These are phyloP conservation scores for Pseudomyrmex flavicornis DNA, from an alignment of 1,140 invertebrate genomes.

Conservation along the genomic window DNA sequence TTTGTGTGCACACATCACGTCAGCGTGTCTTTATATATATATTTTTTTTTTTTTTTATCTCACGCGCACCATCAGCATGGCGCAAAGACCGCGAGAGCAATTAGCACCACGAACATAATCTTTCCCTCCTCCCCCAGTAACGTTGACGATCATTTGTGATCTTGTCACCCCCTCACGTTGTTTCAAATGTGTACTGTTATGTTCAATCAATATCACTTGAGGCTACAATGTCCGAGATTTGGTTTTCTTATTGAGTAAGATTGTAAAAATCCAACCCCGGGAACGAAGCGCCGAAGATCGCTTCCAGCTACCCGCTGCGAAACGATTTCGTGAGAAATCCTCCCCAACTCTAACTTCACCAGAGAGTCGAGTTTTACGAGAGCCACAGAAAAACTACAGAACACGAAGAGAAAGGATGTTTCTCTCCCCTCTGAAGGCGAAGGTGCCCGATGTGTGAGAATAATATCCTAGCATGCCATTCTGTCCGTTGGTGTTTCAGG, in stretches of 20 bases:
- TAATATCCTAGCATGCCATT: slow-evolving; percentile 81
- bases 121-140: neutral
- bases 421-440: slow-evolving; percentile 3
- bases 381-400: slow-evolving; percentile 52
- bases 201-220: too few relatives aligned
- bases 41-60: neutral
- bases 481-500: slow-evolving; percentile 87
- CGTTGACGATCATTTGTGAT: slow-evolving; percentile 4
- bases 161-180: neutral
- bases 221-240: too few relatives aligned
- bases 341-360: slow-evolving; percentile 3
- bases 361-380: slow-evolving; percentile 9
- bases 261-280: neutral
- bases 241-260: neutral
- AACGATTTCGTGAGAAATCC: slow-evolving; percentile 2
- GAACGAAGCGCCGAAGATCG: slow-evolving; percentile 10
- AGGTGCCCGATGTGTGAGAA: slow-evolving; percentile 72
- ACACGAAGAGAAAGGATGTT: neutral
- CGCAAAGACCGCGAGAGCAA: slow-evolving; percentile 23
- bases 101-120: slow-evolving; percentile 37
- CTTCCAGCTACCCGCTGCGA: neutral
- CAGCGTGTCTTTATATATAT: too few relatives aligned
- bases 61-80: slow-evolving; percentile 24
- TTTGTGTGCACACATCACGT: slow-evolving; percentile 25
- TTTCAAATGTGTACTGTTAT: neutral